Evolutionary conservation across 2,888 invertebrate genomes (phyloP).

Genomic region (Congeria kusceri): DNA sequence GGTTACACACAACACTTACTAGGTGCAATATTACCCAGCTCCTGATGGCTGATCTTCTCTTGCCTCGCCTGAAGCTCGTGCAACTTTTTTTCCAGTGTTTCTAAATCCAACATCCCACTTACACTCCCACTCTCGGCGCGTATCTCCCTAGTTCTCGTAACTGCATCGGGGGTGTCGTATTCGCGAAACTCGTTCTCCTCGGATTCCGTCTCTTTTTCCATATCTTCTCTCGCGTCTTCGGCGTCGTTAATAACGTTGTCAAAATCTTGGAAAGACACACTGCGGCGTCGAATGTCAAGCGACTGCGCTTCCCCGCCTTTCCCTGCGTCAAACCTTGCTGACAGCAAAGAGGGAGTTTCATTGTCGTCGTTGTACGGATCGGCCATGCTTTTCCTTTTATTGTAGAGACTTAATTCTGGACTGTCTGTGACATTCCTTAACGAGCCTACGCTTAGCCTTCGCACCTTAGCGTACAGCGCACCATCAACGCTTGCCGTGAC

Average conservation of each 20-base stretch:
- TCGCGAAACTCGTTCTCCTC: not conserved
- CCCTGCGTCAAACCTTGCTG: not conserved
- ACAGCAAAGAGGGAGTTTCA: not conserved
- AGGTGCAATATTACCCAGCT: slow-evolving; percentile 43
- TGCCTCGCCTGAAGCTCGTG: slow-evolving; percentile 49
- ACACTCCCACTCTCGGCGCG: not conserved
- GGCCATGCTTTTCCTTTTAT: not conserved
- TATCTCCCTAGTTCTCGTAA: not conserved
- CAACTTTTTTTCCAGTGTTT: slow-evolving; percentile 36
- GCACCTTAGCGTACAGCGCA: slow-evolving; percentile 43
- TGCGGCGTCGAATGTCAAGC: not conserved
- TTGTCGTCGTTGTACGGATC: slow-evolving; percentile 2
- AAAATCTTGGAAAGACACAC: slow-evolving; percentile 1
- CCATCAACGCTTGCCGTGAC: slow-evolving; percentile 32
- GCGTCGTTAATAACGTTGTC: not conserved
- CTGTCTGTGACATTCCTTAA: slow-evolving; percentile 16
- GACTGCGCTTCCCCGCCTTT: not conserved
- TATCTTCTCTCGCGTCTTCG: not conserved
- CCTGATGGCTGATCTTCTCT: slow-evolving; percentile 44
- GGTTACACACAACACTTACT: not conserved
- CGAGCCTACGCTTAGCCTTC: slow-evolving; percentile 37
- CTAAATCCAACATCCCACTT: slow-evolving; percentile 11
- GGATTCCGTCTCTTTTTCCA: not conserved
- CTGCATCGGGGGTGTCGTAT: not conserved
- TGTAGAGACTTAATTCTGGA: slow-evolving; percentile 17